Evolutionary conservation across 1,140 invertebrate species (phyloP).

Genomic region (Aphidius gifuensis): DNA sequence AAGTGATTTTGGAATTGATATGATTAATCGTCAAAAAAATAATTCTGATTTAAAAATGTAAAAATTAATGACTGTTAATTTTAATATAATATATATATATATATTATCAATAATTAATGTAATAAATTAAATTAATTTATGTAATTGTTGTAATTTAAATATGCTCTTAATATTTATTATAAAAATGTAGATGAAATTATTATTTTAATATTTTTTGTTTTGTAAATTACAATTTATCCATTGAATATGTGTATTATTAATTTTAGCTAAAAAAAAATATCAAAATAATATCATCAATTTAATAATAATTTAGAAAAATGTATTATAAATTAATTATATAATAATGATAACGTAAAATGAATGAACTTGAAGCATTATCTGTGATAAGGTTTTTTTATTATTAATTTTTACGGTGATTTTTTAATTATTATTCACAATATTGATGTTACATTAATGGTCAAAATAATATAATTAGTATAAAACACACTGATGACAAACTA

Average conservation of each 20-base stretch:
- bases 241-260: too few relatives aligned
- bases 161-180: too few relatives aligned
- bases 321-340: not conserved
- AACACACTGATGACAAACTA: too few relatives aligned
- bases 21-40: slow-evolving; percentile 18
- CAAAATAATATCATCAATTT: too few relatives aligned
- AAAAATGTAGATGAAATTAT: too few relatives aligned
- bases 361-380: slow-evolving; percentile 15
- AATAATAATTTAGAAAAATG: too few relatives aligned
- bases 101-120: too few relatives aligned
- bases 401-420: not conserved
- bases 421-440: not conserved
- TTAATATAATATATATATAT: not conserved
- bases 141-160: not conserved
- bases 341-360: not conserved
- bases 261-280: too few relatives aligned
- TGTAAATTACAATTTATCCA: too few relatives aligned
- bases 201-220: too few relatives aligned
- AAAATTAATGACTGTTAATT: not conserved
- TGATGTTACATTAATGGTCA: not conserved
- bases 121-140: not conserved
- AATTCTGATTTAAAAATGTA: slow-evolving; percentile 12
- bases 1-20: slow-evolving; percentile 7
- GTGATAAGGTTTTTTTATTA: slow-evolving; percentile 10
- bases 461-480: too few relatives aligned